Evolutionary conservation across 1,140 invertebrate species (phyloP).

Genomic region (Brachionus plicatilis): DNA sequence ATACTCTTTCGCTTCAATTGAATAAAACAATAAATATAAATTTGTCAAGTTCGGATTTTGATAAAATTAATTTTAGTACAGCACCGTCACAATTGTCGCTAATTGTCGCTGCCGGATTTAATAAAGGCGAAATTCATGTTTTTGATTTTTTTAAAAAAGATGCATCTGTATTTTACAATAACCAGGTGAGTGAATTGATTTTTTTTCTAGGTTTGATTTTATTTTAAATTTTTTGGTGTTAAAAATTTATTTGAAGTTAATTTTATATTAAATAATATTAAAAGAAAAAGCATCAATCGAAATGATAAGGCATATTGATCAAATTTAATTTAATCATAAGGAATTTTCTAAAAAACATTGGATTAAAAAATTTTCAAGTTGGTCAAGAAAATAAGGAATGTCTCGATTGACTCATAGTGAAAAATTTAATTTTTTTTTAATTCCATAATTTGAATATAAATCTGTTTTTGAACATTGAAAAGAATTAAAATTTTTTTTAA

Average conservation of each 20-base stretch:
- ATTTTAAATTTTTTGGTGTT: neutral
- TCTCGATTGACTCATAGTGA: too few species aligned
- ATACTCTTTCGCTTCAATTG: slow-evolving; percentile 15
- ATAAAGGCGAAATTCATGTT: slow-evolving; percentile 39
- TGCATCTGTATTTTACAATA: slow-evolving; percentile 33
- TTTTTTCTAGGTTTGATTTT: neutral
- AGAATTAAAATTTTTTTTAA: too few species aligned
- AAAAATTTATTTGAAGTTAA: neutral
- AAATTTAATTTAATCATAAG: too few species aligned
- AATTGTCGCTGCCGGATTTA: slow-evolving; percentile 39
- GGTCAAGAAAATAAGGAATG: too few species aligned
- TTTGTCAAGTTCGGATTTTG: slow-evolving; percentile 9
- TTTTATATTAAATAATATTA: too few species aligned
- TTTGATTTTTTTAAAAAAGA: slow-evolving; percentile 40
- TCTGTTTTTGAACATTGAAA: too few species aligned
- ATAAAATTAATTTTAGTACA: neutral
- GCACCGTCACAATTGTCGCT: neutral
- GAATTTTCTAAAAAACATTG: too few species aligned
- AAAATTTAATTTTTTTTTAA: too few species aligned
- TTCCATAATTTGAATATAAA: too few species aligned
- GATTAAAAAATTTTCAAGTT: too few species aligned
- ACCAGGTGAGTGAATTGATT: neutral
- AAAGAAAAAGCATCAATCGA: too few species aligned
- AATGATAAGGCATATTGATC: too few species aligned
- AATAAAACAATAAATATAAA: neutral